A percentile compares a stretch with the other conserved stretches of the same genome.
Evolutionary conservation across 1,140 invertebrate species (phyloP).

Genomic region (Brachionus rotundiformis): DNA sequence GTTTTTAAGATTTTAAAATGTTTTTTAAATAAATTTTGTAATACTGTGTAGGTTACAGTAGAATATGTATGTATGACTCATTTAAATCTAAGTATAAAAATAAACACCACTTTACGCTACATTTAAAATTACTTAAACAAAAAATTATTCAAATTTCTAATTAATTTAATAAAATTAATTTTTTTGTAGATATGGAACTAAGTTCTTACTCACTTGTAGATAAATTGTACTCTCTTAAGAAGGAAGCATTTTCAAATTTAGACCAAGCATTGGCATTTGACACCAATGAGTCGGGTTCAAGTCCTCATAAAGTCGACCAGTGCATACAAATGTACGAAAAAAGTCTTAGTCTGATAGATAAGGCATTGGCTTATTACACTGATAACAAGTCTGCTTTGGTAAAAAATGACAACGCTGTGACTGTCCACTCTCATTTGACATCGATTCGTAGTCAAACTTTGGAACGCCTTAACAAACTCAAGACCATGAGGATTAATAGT

Average conservation of each 20-base stretch:
- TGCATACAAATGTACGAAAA: constrained; percentile 25
- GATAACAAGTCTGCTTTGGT: background rate
- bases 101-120: background rate
- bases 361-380: background rate
- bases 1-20: background rate
- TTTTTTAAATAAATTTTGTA: background rate
- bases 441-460: constrained; percentile 32
- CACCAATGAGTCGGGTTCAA: background rate
- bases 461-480: constrained; percentile 21
- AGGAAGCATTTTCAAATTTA: constrained; percentile 27
- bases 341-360: background rate
- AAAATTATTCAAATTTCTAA: no score
- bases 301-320: background rate
- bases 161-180: background rate
- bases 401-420: background rate
- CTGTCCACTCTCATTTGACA: background rate
- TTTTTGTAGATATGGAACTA: background rate
- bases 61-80: background rate
- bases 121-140: no score
- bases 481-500: background rate
- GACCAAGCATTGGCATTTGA: constrained; percentile 1
- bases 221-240: background rate
- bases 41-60: background rate
- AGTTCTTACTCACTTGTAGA: background rate
- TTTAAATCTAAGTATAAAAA: background rate